Evolutionary conservation across 2,797 vertebrate species (phyloP), one percentile per base, ranked within the genome.

Genomic region (Carduelis carduelis): DNA sequence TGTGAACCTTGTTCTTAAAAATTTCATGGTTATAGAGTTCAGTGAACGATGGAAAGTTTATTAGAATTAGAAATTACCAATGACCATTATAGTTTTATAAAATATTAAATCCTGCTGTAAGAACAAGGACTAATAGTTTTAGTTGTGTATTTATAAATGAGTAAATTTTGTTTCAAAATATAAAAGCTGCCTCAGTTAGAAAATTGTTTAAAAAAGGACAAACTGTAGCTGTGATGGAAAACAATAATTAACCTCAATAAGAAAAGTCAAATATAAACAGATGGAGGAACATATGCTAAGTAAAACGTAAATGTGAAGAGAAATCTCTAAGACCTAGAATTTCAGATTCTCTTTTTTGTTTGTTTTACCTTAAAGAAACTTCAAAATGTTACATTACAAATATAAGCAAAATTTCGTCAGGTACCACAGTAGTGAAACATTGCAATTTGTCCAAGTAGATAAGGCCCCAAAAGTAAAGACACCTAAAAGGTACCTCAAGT

Each of bases 281-380:
- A 95, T 82, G 87, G 93, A 91, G 17, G 7, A 64, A 69, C 70
- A 92, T 77, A 89, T 88, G 91, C 61, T 95, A 57, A 65, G 52
- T 89, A 83, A 69, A 91, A 94, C 8, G 1, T 43, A 84, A n/a
- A 76, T 80, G 4, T 66, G 75, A 91, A 44, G 39, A 84, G 32
- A 91, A 90, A 60, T 39, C 35, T 41, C 0, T 53, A 64, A 66
- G 12, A 66, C 37, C 13, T 76, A 72, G 17, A 65, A 65, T 69
- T 84, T 83, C 16, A 28, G 15, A 43, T 60, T 66, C 17, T 66
- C 4, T 47, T 88, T 86, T 75, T 66, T 64, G 8, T 43, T 89
- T 72, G 6, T 72, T 92, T 90, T 79, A 66, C 35, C 30, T 60
- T 61, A 72, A 76, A 77, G 32, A 72, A 77, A 64, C 46, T 60